Evolutionary conservation across 2,113 vertebrate genomes (phyloP), one percentile per base, ranked within the genome.

Genomic region (Dendropsophus ebraccatus): DNA sequence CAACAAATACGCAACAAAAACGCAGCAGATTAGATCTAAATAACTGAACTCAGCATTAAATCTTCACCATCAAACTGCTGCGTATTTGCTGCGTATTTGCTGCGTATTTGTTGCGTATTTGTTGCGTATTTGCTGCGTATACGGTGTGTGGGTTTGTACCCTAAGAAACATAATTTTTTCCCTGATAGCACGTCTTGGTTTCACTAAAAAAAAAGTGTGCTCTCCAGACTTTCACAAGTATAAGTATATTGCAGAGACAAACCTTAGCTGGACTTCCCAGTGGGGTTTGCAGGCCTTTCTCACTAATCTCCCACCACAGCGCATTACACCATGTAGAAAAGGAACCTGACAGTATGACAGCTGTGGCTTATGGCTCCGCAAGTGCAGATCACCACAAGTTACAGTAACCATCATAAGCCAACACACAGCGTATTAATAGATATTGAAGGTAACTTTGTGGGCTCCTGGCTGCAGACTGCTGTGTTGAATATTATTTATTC

Each of bases 281-380:
- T 56, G 54, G 54, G 54, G 21, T 56, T 56, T 23, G 54, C 54
- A 56, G 54, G 54, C 54, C 54, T 19, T 17, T 16, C 50, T 23
- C 54, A 56, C 19, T 56, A 56, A 23, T 23, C 54, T 85, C 87
- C 86, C 89, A 91, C 90, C 90, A 58, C 7, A n/a, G 21, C 9
- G 21, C n/a, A 30, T 50, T 76, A 52, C 23, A 25, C 58, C 11
- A n/a, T 25, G 52, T 49, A 25, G 6, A 23, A 47, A 77, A 77
- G 45, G 47, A 30, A 25, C 25, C n/a, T 13, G 45, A 47, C 35
- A 23, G 47, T 50, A 25, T 1, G 45, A 30, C 47, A 13, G 45
- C 21, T 50, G n/a, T 76, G 47, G 74, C 74, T 35, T 35, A 30
- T 69, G 30, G 8, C 10, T 69, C 30, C 19, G 65, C 35, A 35